Evolutionary conservation across 2,113 vertebrate genomes (phyloP).

Genomic region (Lasiurus cinereus): DNA sequence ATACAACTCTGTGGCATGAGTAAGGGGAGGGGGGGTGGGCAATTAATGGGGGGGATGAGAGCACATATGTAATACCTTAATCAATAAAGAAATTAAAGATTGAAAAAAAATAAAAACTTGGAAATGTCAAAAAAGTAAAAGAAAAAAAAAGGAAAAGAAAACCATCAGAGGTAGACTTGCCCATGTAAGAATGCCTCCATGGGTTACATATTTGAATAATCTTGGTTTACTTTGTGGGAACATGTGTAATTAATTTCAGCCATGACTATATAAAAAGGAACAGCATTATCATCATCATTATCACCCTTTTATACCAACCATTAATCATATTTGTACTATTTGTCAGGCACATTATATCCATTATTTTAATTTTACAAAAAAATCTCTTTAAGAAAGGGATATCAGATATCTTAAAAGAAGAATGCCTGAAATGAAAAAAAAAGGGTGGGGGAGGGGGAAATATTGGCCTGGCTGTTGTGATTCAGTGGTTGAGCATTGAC

Average conservation of each 20-base stretch:
- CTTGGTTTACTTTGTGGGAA: neutral
- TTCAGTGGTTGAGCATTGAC: too few relatives aligned
- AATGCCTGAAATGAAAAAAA: neutral
- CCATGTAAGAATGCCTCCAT: neutral
- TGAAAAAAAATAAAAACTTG: too few relatives aligned
- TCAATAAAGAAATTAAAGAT: too few relatives aligned
- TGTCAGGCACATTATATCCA: neutral
- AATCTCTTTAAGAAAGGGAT: neutral
- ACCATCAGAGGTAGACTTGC: neutral
- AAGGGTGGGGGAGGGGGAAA: neutral
- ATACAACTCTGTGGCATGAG: neutral
- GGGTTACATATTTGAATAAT: neutral
- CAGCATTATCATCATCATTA: constrained; percentile 40
- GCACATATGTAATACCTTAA: too few relatives aligned
- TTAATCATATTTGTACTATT: constrained; percentile 41
- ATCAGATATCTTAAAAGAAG: neutral
- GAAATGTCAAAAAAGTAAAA: too few relatives aligned
- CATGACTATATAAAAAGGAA: neutral
- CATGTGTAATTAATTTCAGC: constrained; percentile 33
- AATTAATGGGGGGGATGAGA: too few relatives aligned
- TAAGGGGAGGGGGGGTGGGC: too few relatives aligned
- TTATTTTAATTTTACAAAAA: constrained; percentile 60
- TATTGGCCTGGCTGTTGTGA: neutral
- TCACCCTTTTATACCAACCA: constrained; percentile 32
- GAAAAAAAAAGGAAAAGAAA: neutral